Base-by-base conservation (phyloP, 2,888 invertebrate species). In the Melanophora roralis region DNA sequence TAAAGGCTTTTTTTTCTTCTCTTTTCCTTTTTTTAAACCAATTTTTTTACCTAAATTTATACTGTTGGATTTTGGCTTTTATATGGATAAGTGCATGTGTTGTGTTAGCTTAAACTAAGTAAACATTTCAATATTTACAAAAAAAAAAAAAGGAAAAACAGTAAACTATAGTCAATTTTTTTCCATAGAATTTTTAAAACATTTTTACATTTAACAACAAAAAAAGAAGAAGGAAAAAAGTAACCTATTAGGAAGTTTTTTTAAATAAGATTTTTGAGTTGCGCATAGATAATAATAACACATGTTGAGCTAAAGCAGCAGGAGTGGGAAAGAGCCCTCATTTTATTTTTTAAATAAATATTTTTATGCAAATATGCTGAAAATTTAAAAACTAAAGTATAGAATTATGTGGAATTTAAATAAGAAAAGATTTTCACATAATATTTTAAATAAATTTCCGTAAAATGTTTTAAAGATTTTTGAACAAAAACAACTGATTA, bases 31-130 rank as follows among this genome's bases (percentile, higher is more conserved):
- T 59, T 43, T 14, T 43, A 11, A 60, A 43, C 14, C 40, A n/a
- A n/a, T n/a, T 6, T 21, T 51, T 53, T 72, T 62, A 34, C 36
- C 32, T 32, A 3, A n/a, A 19, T 27, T 59, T 40, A 9, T 43
- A 32, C 4, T 19, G 14, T 49, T 21, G 7, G n/a, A 49, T 49
- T 49, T 49, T 49, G 0, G 9, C 4, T 38, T 49, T 43, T 62
- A 12, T 72, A 11, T 40, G 40, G 38, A 27, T 47, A 59, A 53
- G 16, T 72, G 53, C 34, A 55, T 53, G 27, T 36, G 27, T 27
- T 57, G 47, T 65, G 5, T 57, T 16, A 49, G 57, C n/a, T 23
- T 38, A 64, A 73, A 73, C 64, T 38, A 47, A 19, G 55, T 57
- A 27, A 73, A 55, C 72, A 64, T 16, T 73, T 64, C 6, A 34